Percentiles rank a stretch among this genome's conserved stretches.
Evolutionary conservation across 2,113 vertebrate species (phyloP).

Genomic region (Vulpes ferrilata): DNA sequence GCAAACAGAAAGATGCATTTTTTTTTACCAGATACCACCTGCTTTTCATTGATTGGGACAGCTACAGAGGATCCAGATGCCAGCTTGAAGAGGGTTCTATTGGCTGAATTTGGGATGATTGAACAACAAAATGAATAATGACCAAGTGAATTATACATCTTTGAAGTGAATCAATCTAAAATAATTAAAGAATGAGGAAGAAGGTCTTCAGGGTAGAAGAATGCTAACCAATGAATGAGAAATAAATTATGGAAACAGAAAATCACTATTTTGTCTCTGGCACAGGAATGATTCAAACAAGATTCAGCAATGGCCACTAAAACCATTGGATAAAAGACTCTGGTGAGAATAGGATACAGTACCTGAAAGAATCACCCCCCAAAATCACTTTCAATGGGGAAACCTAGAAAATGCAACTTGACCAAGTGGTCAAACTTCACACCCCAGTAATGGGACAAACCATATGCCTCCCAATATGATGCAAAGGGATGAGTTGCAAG

Average conservation of each 20-base stretch:
- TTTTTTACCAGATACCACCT: background rate
- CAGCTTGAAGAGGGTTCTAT: background rate
- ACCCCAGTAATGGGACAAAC: background rate
- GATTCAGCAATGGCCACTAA: fast-evolving
- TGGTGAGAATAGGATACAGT: too few relatives aligned
- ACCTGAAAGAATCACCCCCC: background rate
- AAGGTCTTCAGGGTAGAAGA: background rate
- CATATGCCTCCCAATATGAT: fast-evolving
- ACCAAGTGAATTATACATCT: background rate
- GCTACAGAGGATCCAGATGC: background rate
- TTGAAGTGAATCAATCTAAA: background rate
- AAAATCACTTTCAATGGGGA: background rate
- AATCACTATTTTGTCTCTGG: background rate
- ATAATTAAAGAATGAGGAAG: background rate
- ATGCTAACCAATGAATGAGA: background rate
- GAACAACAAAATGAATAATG: background rate
- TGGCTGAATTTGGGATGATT: background rate
- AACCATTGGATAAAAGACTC: background rate
- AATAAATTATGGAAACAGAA: background rate
- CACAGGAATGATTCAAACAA: background rate
- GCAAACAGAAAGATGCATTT: background rate
- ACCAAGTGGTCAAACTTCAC: background rate
- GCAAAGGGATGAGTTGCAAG: background rate
- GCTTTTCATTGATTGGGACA: background rate
- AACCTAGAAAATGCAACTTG: background rate